Percentiles rank a stretch among this genome's conserved stretches.
These are phyloP conservation scores for Diaphora mendica DNA, from an alignment of 2,888 invertebrate genomes.

Conservation along the genomic window DNA sequence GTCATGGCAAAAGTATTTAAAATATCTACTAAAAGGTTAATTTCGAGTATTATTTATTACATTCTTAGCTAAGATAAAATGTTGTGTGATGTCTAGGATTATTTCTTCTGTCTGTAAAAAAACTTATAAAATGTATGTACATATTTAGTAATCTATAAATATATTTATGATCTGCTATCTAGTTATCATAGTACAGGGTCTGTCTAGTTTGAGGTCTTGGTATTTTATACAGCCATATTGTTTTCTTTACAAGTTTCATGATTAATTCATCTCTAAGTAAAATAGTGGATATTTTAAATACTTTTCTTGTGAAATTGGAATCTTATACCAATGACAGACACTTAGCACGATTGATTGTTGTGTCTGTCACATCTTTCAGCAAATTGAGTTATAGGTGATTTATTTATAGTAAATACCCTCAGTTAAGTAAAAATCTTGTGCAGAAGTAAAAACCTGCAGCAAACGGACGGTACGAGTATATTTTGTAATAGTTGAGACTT, in stretches of 20 bases:
- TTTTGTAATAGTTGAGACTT: conserved; percentile 25
- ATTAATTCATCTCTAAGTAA: background rate
- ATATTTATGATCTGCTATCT: background rate
- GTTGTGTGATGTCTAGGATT: background rate
- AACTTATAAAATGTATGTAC: background rate
- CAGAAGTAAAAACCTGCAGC: conserved; percentile 12
- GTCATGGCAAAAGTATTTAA: background rate
- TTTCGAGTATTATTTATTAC: background rate
- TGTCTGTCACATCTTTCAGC: background rate
- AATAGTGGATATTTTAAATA: background rate
- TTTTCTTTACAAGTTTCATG: background rate
- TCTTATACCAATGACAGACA: background rate
- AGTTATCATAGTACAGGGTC: background rate
- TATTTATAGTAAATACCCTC: background rate
- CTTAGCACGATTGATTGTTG: background rate
- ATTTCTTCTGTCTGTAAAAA: background rate
- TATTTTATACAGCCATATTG: background rate
- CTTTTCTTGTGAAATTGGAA: background rate
- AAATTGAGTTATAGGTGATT: background rate
- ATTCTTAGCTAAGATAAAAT: background rate
- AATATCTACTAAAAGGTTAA: background rate
- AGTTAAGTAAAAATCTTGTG: conserved; percentile 11
- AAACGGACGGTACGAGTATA: conserved; percentile 28
- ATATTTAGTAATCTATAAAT: too few relatives aligned
- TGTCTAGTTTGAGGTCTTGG: too few relatives aligned